Evolutionary conservation across 1,140 invertebrate genomes (phyloP).

Genomic region (Brachionus koreanus): DNA sequence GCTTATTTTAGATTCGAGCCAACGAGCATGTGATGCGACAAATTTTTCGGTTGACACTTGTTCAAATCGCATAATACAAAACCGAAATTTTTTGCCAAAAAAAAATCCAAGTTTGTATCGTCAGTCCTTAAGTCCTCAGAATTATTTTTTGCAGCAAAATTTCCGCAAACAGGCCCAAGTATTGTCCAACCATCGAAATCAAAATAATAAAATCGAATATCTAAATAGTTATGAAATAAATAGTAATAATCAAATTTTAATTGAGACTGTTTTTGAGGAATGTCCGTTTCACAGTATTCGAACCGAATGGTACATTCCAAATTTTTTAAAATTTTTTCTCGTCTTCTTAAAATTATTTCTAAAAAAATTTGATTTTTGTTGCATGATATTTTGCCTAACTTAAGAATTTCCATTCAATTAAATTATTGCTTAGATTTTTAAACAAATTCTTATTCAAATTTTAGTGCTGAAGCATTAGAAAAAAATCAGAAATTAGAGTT

Average conservation of each 20-base stretch:
- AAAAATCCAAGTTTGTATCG: background rate
- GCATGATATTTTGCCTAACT: background rate
- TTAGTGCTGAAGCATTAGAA: slow-evolving; percentile 75
- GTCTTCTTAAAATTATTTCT: slow-evolving; percentile 17
- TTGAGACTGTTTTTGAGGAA: slow-evolving; percentile 49
- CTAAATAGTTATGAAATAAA: slow-evolving; percentile 13
- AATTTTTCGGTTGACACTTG: background rate
- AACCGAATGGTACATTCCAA: slow-evolving; percentile 58
- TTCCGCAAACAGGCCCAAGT: slow-evolving; percentile 56
- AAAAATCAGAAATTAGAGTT: slow-evolving; percentile 95
- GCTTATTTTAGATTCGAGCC: background rate
- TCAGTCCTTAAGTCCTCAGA: background rate
- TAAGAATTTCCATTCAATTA: background rate
- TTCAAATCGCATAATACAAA: background rate
- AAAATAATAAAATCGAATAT: slow-evolving; percentile 47
- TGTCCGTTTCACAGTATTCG: slow-evolving; percentile 60
- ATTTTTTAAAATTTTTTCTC: slow-evolving; percentile 40
- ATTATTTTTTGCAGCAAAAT: slow-evolving; percentile 47
- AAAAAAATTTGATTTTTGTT: background rate
- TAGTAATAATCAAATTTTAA: slow-evolving; percentile 46
- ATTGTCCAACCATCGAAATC: slow-evolving; percentile 42
- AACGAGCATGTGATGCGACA: background rate
- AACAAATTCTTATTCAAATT: slow-evolving; percentile 49
- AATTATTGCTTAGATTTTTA: background rate
- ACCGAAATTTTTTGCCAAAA: background rate